Percentiles rank a stretch among this genome's conserved stretches.
Evolutionary conservation across 2,113 vertebrate species (phyloP).

Genomic region (Uria aalge): DNA sequence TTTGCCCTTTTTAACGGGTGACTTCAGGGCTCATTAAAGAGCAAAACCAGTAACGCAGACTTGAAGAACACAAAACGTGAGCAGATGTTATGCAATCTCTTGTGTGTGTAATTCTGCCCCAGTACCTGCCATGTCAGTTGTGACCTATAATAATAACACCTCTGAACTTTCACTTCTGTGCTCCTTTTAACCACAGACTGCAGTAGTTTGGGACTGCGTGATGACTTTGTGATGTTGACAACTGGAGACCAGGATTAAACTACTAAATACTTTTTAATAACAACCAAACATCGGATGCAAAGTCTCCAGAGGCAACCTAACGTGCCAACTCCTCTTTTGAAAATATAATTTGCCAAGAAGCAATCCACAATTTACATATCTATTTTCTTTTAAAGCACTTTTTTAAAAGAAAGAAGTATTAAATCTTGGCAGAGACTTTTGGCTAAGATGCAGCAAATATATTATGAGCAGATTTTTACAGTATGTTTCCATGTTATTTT

Average conservation of each 20-base stretch:
- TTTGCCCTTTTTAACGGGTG: neutral
- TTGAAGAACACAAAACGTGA: neutral
- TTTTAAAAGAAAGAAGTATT: neutral
- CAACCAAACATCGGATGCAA: neutral
- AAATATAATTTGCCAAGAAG: neutral
- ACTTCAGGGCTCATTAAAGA: neutral
- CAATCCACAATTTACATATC: neutral
- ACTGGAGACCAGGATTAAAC: neutral
- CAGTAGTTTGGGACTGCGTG: neutral
- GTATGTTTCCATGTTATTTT: neutral
- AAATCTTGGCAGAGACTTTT: neutral
- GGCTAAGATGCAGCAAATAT: neutral
- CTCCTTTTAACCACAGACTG: neutral
- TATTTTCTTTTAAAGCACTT: neutral
- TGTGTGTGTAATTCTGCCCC: neutral
- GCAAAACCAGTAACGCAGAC: neutral
- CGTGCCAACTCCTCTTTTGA: neutral
- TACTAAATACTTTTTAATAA: neutral
- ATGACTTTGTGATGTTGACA: neutral
- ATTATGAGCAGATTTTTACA: slow-evolving; percentile 19
- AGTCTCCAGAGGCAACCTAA: neutral
- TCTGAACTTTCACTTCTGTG: neutral
- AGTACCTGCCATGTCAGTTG: neutral
- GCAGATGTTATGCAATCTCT: neutral
- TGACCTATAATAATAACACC: neutral